These are phyloP conservation scores for Chaetops frenatus DNA, from an alignment of 2,113 vertebrate species.

Conservation along the genomic window DNA sequence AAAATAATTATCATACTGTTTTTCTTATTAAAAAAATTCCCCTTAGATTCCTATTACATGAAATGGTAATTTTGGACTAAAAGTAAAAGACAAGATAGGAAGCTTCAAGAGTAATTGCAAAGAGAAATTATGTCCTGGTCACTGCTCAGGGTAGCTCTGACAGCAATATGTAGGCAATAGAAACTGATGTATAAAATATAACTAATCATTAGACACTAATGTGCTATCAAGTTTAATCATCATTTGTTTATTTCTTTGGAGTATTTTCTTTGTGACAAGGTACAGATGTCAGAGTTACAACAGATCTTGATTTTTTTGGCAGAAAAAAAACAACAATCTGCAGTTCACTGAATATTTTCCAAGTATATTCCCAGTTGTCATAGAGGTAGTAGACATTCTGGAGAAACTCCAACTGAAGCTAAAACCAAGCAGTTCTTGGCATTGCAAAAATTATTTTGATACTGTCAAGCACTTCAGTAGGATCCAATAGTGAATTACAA, in stretches of 20 bases:
- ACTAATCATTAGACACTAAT: neutral
- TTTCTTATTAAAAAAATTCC: neutral
- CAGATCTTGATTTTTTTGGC: constrained; percentile 38
- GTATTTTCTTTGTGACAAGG: constrained; percentile 36
- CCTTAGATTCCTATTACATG: neutral
- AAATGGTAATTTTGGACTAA: neutral
- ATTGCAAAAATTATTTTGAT: constrained; percentile 1
- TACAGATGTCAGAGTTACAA: constrained; percentile 42
- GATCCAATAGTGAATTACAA: neutral
- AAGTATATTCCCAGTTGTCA: constrained; percentile 17
- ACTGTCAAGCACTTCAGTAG: neutral
- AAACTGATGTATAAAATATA: constrained; percentile 7
- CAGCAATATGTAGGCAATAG: neutral
- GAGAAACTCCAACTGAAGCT: constrained; percentile 2
- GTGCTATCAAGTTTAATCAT: neutral
- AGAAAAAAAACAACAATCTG: constrained; percentile 16
- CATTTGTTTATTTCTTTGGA: constrained; percentile 16
- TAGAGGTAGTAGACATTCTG: constrained; percentile 29
- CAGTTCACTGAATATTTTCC: constrained; percentile 49
- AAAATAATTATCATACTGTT: neutral
- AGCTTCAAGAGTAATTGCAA: neutral
- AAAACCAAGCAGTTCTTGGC: neutral
- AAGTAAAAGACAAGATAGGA: neutral
- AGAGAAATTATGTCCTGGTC: neutral
- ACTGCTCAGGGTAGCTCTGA: neutral